Conservation (phyloP, 2,888 invertebrate species). For the Tenthredo notha region DNA sequence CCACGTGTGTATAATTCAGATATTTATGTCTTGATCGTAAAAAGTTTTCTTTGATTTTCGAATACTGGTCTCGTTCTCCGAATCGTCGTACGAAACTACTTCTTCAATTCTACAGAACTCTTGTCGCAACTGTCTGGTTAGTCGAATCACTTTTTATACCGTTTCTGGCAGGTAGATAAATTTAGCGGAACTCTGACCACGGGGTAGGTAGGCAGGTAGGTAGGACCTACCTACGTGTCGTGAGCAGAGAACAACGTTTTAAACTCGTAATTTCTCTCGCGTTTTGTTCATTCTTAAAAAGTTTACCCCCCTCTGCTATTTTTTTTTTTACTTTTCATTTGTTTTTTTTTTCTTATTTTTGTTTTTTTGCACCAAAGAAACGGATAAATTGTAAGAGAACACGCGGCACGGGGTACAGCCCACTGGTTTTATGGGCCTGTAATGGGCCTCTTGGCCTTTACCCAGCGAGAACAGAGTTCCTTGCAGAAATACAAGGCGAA, state of each 20-base stretch:
- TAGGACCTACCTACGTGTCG: conserved; percentile 5
- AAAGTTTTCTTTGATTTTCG: conserved; percentile 29
- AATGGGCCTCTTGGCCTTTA: conserved; percentile 70
- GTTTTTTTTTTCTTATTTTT: conserved; percentile 34
- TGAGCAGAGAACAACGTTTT: conserved; percentile 33
- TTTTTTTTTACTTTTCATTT: conserved; percentile 52
- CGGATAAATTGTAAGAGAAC: conserved; percentile 45
- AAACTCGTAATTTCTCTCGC: conserved; percentile 10
- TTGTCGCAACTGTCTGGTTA: conserved; percentile 19
- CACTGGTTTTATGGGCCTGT: conserved; percentile 71
- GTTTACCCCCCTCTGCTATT: conserved; percentile 30
- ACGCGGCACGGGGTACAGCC: conserved; percentile 54
- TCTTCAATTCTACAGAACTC: conserved; percentile 4
- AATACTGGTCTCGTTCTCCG: not conserved
- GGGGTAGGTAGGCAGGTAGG: conserved; percentile 25
- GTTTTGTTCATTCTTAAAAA: conserved; percentile 46
- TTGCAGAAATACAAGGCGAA: conserved; percentile 65
- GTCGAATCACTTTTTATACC: conserved; percentile 37
- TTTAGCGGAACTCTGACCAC: conserved; percentile 9
- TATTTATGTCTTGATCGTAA: conserved; percentile 25
- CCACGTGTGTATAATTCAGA: not conserved
- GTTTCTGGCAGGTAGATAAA: conserved; percentile 33
- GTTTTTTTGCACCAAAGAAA: conserved; percentile 48
- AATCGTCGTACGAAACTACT: not conserved
- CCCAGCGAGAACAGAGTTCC: conserved; percentile 58